Evolutionary conservation across 2,888 invertebrate species (phyloP), one percentile per base, ranked within the genome.

Genomic region (Dolichomitus sp.): DNA sequence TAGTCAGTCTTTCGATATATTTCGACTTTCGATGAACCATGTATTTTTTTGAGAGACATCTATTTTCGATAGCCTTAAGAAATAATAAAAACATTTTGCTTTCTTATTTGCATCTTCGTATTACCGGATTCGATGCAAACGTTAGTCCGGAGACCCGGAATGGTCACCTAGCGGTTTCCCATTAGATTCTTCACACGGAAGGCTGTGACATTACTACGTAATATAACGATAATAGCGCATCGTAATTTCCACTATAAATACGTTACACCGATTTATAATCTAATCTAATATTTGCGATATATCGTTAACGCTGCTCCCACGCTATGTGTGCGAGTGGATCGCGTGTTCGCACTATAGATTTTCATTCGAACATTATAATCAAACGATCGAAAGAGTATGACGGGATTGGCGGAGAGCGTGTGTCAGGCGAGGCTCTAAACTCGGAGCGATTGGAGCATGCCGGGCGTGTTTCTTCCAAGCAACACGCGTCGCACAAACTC

Each of bases 371-470:
- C 63, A 17, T 72, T 68, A 75, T 48, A 87, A 86, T 87, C 83
- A 87, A 86, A 87, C 84, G 88, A 89, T 89, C 85, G 86, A 88
- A 83, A 81, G 75, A 68, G 12, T 7, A 33, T 37, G 9, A 7
- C 27, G 76, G 37, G 90, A 93, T 93, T 93, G 92, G 93, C 80
- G 80, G 87, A 79, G 30, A 50, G n/a, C 40, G 54, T 78, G 83
- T 73, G 89, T 93, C 93, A 93, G 92, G 92, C 93, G 92, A 93
- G 89, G 86, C 78, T 73, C 23, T 27, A 52, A 79, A 11, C 19
- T 42, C 50, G 54, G 52, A 72, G 37, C 73, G 87, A 91, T 91
- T 91, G 92, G 92, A 48, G 37, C 59, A 57, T 66, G 30, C 54
- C 72, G 79, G 83, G 84, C 88, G 88, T 88, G 87, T 88, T 87